Base-by-base conservation (phyloP, 2,113 vertebrate genomes). In the Rutilus rutilus region DNA sequence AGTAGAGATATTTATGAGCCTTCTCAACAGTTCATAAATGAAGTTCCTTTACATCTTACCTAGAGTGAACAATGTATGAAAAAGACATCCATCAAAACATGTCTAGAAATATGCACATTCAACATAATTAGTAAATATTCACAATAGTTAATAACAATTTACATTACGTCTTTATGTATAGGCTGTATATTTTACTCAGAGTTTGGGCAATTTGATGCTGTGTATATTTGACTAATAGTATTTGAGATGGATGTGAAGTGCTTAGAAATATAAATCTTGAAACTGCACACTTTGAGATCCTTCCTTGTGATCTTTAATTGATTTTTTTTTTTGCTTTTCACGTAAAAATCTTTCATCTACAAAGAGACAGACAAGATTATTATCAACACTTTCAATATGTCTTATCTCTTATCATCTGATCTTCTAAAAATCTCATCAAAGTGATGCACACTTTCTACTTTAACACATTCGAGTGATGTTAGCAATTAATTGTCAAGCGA, bases 1-100 rank as follows among this genome's bases (percentile, higher is more conserved):
- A 45, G 39, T 21, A 47, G 47, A 14, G 64, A 52, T 19, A 69
- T 82, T 82, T 82, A 69, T 54, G 80, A 82, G 80, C 80, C 27
- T 82, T 82, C 39, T 30, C 42, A 11, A 33, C 62, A 82, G 62
- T 82, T 82, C 45, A 82, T 82, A 5, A 27, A 67, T 19, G 6
- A 3, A 27, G 25, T 25, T 80, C 78, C 47, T 15, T 30, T 65
- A 65, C 57, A 62, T 17, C 2, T 42, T 17, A 25, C 27, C 25
- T 82, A 47, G 2, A 67, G 2, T 52, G 27, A 5, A 65, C 17
- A 67, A 82, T 67, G n/a, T 54, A 54, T 21, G 62, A 69, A 67
- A 67, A 23, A 33, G 9, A 67, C 50, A 54, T 78, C 8, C 7
- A 54, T 74, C 71, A 27, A n/a, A 74, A 25, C 6, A n/a, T 69